phyloP scores from a whole-genome alignment of 2,797 vertebrate genomes.

The Gallinago solitaria region DNA sequence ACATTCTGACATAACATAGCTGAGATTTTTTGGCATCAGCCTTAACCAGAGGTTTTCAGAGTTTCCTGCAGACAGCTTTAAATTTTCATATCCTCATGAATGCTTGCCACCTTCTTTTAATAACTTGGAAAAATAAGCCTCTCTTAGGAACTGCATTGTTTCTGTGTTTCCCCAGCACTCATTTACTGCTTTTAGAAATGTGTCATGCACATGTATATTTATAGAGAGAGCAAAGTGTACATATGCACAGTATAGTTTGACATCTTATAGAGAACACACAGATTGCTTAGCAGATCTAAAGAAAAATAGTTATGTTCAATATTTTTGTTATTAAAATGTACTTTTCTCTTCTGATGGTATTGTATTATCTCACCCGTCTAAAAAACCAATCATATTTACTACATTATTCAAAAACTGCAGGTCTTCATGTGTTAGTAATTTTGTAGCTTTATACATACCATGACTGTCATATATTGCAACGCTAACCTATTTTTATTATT shows the following conservation, averaged over 20 bases:
- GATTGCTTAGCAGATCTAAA: constrained; percentile 58
- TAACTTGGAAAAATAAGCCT: constrained; percentile 73
- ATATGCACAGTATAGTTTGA: constrained; percentile 47
- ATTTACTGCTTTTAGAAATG: constrained; percentile 64
- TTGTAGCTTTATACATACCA: neutral
- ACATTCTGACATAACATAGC: constrained; percentile 78
- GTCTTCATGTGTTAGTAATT: constrained; percentile 42
- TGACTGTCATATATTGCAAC: neutral
- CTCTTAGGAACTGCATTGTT: constrained; percentile 72
- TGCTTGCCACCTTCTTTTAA: constrained; percentile 75
- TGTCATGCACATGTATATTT: constrained; percentile 69
- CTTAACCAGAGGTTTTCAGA: constrained; percentile 74
- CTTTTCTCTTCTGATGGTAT: constrained; percentile 21
- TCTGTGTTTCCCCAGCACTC: constrained; percentile 57
- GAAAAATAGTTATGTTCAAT: constrained; percentile 56
- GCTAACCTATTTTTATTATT: neutral
- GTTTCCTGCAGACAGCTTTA: constrained; percentile 75
- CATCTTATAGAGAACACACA: constrained; percentile 64
- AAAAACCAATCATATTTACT: constrained; percentile 12
- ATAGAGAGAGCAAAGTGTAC: constrained; percentile 61
- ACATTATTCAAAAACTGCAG: neutral
- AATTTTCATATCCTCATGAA: constrained; percentile 75
- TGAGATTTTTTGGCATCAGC: constrained; percentile 76
- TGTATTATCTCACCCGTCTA: constrained; percentile 27
- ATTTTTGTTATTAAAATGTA: constrained; percentile 60